Base-by-base conservation (phyloP, 1,140 invertebrate genomes). In the Drosophila obscura region DNA sequence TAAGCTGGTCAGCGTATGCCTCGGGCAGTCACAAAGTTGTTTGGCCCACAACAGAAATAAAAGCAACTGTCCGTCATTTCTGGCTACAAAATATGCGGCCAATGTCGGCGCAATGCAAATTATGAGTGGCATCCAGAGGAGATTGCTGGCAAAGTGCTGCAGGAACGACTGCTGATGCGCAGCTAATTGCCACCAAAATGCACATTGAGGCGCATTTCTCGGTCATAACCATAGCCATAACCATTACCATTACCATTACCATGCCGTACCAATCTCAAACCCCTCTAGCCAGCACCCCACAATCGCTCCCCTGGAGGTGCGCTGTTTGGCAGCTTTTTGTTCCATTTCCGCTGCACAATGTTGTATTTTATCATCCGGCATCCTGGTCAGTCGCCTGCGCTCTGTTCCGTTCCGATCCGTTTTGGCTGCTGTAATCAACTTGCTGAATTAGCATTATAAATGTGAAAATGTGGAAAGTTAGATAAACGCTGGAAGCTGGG, bases 401-500 rank as follows among this genome's bases (percentile, higher is more conserved):
- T 48, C 48, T 58, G 43, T 24, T 39, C 39, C 50, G 41, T 68
- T 64, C 35, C 52, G 50, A n/a, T 64, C 26, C 51, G 66, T 62
- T 57, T 35, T 51, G 56, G 51, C 26, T 31, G 44, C 50, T 59
- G 61, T 62, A 77, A 82, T 82, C 68, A 82, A 78, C 69, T 82
- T 72, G 78, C 67, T 60, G 68, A 71, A 88, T 87, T 87, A 73
- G 71, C 82, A 87, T 82, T 88, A 69, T 76, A 83, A 87, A 88
- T 78, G 79, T 55, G 55, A 51, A 64, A 87, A 66, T 53, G 72
- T 61, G 73, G 56, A 76, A 87, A 82, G 69, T 82, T 85, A 81
- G 81, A 85, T 81, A 77, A 84, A 48, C 66, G 62, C 24, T 41
- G 67, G 35, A 48, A 16, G 28, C 41, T 57, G 43, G n/a, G n/a